Percentiles rank a stretch among this genome's conserved stretches.
Evolutionary conservation across 1,140 invertebrate genomes (phyloP).

Genomic region (Drosophila bifasciata): DNA sequence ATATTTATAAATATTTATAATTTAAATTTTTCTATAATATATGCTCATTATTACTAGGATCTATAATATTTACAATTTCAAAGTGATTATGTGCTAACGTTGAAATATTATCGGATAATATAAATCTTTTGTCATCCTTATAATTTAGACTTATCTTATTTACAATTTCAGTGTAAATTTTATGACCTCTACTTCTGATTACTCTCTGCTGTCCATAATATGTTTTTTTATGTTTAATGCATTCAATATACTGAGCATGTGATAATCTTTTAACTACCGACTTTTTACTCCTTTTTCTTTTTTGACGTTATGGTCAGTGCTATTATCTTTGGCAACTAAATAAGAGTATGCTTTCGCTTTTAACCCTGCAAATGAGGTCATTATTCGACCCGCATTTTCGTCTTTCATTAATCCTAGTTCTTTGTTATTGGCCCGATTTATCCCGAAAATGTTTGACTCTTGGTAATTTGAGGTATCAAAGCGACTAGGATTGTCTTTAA

Average conservation of each 20-base stretch:
- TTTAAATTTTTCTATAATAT: too few relatives aligned
- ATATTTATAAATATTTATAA: too few relatives aligned
- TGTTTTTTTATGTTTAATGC: background rate
- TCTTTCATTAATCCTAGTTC: too few relatives aligned
- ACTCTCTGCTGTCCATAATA: slow-evolving; percentile 2
- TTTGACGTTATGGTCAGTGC: background rate
- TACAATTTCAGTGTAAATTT: background rate
- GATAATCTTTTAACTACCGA: background rate
- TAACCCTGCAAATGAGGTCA: too few relatives aligned
- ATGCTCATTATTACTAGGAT: too few relatives aligned
- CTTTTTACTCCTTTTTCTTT: background rate
- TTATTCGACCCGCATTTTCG: too few relatives aligned
- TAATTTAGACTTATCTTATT: slow-evolving; percentile 2
- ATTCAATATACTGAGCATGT: background rate
- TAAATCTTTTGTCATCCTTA: slow-evolving; percentile 1
- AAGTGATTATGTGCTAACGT: too few relatives aligned
- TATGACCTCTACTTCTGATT: slow-evolving; percentile 1
- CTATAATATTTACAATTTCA: too few relatives aligned
- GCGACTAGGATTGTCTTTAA: background rate
- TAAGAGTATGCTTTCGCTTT: background rate
- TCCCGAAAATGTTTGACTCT: too few relatives aligned
- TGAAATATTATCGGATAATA: too few relatives aligned
- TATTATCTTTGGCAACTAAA: background rate
- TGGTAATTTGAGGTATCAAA: slow-evolving; percentile 3
- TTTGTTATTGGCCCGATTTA: too few relatives aligned